Evolutionary conservation across 1,140 invertebrate genomes (phyloP), one percentile per base, ranked within the genome.

Genomic region (Heliconius nattereri): DNA sequence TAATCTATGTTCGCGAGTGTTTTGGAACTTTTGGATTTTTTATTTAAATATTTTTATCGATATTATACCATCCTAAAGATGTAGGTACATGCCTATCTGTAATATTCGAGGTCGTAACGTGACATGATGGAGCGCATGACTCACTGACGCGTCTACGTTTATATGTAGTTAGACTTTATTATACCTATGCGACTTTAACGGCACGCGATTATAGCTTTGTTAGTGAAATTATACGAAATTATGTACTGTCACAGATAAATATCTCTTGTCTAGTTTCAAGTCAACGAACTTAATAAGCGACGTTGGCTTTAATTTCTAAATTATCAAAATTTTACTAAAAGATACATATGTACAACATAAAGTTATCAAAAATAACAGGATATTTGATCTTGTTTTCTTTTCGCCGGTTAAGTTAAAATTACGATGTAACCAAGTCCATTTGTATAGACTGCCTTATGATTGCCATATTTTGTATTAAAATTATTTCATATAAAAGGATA

Each of bases 101-200:
- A 85, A 82, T 85, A 88, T 90, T 91, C 87, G 89, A 90, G 90
- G 89, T 89, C 90, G 82, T 81, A 88, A 87, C 82, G 82, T 85
- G 89, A 89, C 90, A 88, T 90, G 88, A 90, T 85, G 84, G 77
- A 75, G 87, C 86, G 85, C 85, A 90, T 85, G 84, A 93, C 88
- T 93, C 91, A 93, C 84, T 83, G 82, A 80, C 79, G 77, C 75
- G 84, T 78, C 80, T 79, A 66, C 57, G 71, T 71, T 72, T 82
- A 75, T 77, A 66, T 72, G 71, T 72, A 72, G 32, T 72, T 40
- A 40, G 7, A 72, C 35, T 72, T 72, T 66, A 66, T 66, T 66
- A 66, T 66, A 66, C 26, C 60, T 66, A 66, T 66, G 2, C 60
- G 23, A 66, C 26, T 23, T 66, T 29, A 66, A 66, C 60, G 29